Percentiles rank a stretch among this genome's conserved stretches.
phyloP scores from a whole-genome alignment of 2,113 vertebrate genomes.

The Mobula birostris region DNA sequence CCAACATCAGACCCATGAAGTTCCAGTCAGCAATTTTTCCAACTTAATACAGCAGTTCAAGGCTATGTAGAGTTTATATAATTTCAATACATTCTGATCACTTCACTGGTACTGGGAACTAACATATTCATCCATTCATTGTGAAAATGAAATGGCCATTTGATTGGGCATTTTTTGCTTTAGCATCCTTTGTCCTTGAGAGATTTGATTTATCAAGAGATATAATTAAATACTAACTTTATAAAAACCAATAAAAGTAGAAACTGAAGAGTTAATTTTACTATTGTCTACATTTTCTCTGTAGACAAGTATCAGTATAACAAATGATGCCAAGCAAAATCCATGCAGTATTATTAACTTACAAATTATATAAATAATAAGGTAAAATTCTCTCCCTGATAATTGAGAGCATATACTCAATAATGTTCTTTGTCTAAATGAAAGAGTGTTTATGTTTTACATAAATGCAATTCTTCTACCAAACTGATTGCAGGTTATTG shows the following conservation, averaged over 20 bases:
- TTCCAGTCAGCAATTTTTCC: neutral
- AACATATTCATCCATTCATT: neutral
- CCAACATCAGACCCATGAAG: neutral
- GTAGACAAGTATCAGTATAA: neutral
- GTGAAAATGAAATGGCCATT: neutral
- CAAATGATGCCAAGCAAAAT: neutral
- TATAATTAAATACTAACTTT: neutral
- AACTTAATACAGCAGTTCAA: neutral
- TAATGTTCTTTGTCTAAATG: neutral
- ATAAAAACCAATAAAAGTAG: neutral
- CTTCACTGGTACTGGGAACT: neutral
- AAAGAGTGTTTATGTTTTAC: neutral
- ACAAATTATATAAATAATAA: neutral
- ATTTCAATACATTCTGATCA: neutral
- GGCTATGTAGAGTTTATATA: neutral
- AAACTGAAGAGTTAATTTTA: neutral
- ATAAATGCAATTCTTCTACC: too few species aligned
- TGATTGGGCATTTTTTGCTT: neutral
- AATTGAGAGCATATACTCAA: neutral
- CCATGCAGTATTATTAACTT: neutral
- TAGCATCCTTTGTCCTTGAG: neutral
- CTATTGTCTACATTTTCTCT: neutral
- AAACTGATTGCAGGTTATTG: neutral
- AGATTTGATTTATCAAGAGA: neutral
- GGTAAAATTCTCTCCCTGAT: neutral